These are phyloP conservation scores for Coenonympha arcania DNA, from an alignment of 2,888 invertebrate species.

Conservation along the genomic window DNA sequence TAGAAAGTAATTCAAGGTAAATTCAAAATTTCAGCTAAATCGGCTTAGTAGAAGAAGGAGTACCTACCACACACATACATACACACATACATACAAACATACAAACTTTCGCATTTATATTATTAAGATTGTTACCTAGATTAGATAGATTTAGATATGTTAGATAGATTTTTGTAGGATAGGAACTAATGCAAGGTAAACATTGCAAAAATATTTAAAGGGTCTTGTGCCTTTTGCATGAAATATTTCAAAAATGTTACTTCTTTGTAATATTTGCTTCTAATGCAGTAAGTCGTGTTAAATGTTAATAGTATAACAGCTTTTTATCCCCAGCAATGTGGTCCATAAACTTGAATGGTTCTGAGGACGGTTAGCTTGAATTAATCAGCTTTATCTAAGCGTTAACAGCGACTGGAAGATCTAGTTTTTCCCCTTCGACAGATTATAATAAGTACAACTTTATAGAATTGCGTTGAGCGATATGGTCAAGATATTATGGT, in stretches of 20 bases:
- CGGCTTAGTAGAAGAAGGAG: too few species aligned
- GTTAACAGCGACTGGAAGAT: background rate
- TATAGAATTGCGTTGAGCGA: background rate
- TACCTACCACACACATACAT: too few species aligned
- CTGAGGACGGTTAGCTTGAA: background rate
- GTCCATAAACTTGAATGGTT: background rate
- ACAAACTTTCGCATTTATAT: too few species aligned
- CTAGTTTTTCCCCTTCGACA: slow-evolving; percentile 6
- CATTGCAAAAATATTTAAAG: too few species aligned
- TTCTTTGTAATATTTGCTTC: too few species aligned
- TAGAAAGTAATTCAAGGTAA: too few species aligned
- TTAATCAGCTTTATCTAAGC: slow-evolving; percentile 7
- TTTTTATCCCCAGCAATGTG: slow-evolving; percentile 2
- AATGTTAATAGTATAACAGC: background rate
- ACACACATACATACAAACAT: too few species aligned
- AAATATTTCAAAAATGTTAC: too few species aligned
- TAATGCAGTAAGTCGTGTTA: background rate
- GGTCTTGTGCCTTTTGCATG: too few species aligned
- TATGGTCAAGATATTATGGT: background rate
- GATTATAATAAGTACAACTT: slow-evolving; percentile 3
- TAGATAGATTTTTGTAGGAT: background rate
- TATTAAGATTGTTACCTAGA: background rate
- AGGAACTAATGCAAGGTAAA: too few species aligned
- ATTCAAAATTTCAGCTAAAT: too few species aligned
- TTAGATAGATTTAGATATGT: background rate